Evolutionary conservation across 2,113 vertebrate species (phyloP), one percentile per base, ranked within the genome.

Genomic region (Xiphophorus maculatus): DNA sequence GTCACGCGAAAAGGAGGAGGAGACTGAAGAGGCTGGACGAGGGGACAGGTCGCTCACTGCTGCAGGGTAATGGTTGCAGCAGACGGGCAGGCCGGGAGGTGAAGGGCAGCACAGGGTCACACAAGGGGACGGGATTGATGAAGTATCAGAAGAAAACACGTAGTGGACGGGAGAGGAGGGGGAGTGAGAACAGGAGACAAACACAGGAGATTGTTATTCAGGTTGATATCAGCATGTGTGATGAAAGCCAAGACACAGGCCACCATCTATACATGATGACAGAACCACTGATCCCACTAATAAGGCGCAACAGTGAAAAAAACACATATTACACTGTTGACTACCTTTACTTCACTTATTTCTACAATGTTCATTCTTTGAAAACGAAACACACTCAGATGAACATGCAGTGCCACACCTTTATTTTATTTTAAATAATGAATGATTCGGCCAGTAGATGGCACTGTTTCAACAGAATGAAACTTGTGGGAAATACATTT

Each of bases 201-300:
- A 93, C 89, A 92, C 73, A 94, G 84, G 87, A 93, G 70, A 94
- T 85, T 15, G 79, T 94, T 94, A 94, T 93, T 91, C 81, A 88
- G 11, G 86, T 95, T 94, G 95, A 95, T 92, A 67, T 75, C 72
- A 91, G 87, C 86, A 87, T 73, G 91, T 89, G 83, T 71, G 90
- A 91, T 84, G 87, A 73, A 78, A 79, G 83, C 87, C 88, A 35
- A 32, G 22, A 83, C 80, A 62, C 54, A 77, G 73, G 74, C 63
- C 68, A 77, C 62, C 84, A 77, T 88, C 86, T 80, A 61, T 83
- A 87, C 87, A 90, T 86, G 84, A 71, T 68, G 82, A 86, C 66
- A 75, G 63, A 81, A 87, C 54, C 72, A 51, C 37, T 69, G 77
- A 82, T 71, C 66, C 68, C 48, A 77, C 63, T 79, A 69, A 76